Base-by-base conservation (phyloP, 92 coral and sea anemone genomes). In the Siderastrea siderea region DNA sequence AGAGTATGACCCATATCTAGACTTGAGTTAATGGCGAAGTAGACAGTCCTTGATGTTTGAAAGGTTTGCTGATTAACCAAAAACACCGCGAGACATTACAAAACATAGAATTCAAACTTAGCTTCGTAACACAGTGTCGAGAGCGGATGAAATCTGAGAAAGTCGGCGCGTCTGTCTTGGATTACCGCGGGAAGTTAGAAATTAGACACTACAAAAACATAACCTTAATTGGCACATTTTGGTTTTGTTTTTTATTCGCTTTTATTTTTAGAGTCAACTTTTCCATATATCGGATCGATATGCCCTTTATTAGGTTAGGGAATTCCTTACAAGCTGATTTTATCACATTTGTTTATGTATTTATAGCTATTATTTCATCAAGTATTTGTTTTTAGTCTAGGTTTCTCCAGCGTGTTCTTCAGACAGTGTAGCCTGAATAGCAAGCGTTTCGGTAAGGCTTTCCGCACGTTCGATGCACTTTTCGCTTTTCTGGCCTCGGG, bases 151-250 rank as follows among this genome's bases (percentile, higher is more conserved):
- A 67, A 81, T 68, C 49, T 55, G 76, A 68, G 85, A 68, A 63
- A 13, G 48, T 49, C 13, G 38, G 38, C 38, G 47, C n/a, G 43
- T 26, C 51, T 53, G 85, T 81, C 51, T 81, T 7, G 53, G 73
- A 54, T 81, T 81, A 67, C 85, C 3, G 65, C 19, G 65, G 76
- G 53, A 81, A 65, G 84, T 51, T 64, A 19, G 70, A 44, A 80
- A 69, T 9, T 13, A 9, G 54, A 43, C 49, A n/a, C 60, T 81
- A 5, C 38, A 54, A 80, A 81, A 67, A 79, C 5, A 52, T 3
- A 52, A 51, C 43, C 6, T 19, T 51, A 6, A 16, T 48, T 45
- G 1, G 51, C 45, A 3, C 38, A 26, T 26, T 26, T 26, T 26
- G 15, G 38, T 26, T 15, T 58, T 58, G 62, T 10, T n/a, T 61